Evolutionary conservation across 2,888 invertebrate genomes (phyloP).

Genomic region (Drosophila kanekoi): DNA sequence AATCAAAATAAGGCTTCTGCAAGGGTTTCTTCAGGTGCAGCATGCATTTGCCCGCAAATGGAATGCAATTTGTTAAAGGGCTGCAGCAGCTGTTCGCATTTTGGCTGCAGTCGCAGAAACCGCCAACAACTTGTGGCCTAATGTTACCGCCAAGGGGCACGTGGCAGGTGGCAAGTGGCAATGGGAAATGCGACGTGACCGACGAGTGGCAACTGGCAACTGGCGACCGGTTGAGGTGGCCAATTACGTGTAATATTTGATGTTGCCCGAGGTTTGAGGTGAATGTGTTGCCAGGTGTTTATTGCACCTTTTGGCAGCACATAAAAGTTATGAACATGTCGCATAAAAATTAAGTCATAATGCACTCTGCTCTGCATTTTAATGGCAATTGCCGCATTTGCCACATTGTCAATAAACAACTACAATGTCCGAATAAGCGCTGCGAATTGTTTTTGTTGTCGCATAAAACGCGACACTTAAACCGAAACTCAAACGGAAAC

Average conservation of each 20-base stretch:
- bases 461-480: slow-evolving; percentile 58
- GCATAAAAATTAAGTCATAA: slow-evolving; percentile 77
- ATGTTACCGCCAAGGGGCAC: slow-evolving; percentile 28
- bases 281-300: slow-evolving; percentile 44
- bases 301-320: slow-evolving; percentile 57
- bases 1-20: not conserved
- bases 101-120: slow-evolving; percentile 21
- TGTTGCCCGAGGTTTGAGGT: slow-evolving; percentile 16
- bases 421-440: slow-evolving; percentile 60
- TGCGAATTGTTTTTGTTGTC: slow-evolving; percentile 19
- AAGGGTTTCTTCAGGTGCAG: slow-evolving; percentile 6
- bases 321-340: slow-evolving; percentile 66
- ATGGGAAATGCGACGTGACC: slow-evolving; percentile 30
- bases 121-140: slow-evolving; percentile 44
- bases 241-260: slow-evolving; percentile 35
- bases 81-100: slow-evolving; percentile 43
- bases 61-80: slow-evolving; percentile 52
- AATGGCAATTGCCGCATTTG: slow-evolving; percentile 29
- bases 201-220: not conserved
- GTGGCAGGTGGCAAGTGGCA: slow-evolving; percentile 8
- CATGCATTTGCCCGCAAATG: slow-evolving; percentile 15
- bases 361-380: slow-evolving; percentile 54
- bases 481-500: slow-evolving; percentile 8
- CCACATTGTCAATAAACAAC: slow-evolving; percentile 51
- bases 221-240: slow-evolving; percentile 20